Conservation (phyloP, 2,888 invertebrate species). For the Apoderus coryli region DNA sequence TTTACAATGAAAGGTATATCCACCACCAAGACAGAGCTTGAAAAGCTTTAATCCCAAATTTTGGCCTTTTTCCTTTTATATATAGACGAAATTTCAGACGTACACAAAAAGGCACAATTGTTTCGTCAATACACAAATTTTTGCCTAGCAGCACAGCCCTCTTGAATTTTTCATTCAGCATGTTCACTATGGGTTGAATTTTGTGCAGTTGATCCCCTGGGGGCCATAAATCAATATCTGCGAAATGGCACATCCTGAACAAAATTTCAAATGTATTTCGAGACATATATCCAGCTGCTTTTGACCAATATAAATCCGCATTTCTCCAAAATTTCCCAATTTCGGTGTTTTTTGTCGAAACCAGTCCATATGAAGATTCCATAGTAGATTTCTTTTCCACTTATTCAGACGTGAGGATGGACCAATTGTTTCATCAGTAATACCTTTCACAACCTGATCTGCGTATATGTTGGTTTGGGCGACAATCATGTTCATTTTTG, state of each 20-base stretch:
- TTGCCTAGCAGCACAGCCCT: conserved; percentile 5
- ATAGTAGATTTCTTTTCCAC: conserved; percentile 5
- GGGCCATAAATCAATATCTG: conserved; percentile 9
- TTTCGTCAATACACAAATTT: conserved; percentile 2
- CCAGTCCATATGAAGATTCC: conserved; percentile 16
- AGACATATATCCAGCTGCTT: conserved; percentile 8
- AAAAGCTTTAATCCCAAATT: conserved; percentile 5
- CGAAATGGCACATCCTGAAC: conserved; percentile 10
- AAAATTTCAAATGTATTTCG: conserved; percentile 11
- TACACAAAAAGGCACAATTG: conserved; percentile 8
- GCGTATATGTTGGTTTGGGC: conserved; percentile 8
- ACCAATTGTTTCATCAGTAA: conserved; percentile 9
- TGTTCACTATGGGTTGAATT: conserved; percentile 4
- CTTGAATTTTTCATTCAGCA: conserved; percentile 4
- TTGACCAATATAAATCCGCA: conserved; percentile 7
- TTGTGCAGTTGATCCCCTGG: conserved; percentile 7
- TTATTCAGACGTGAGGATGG: conserved; percentile 10
- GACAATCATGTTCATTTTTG: conserved; percentile 7
- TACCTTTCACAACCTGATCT: conserved; percentile 8
- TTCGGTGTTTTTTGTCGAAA: conserved; percentile 10
- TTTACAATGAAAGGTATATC: conserved; percentile 13
- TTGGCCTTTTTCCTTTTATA: conserved; percentile 1
- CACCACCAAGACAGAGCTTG: conserved; percentile 17
- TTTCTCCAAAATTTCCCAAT: conserved; percentile 10
- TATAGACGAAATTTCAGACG: conserved; percentile 4